A percentile compares a stretch with the other conserved stretches of the same genome.
These are phyloP conservation scores for Lordiphosa fenestrarum DNA, from an alignment of 2,888 invertebrate genomes.

Conservation along the genomic window DNA sequence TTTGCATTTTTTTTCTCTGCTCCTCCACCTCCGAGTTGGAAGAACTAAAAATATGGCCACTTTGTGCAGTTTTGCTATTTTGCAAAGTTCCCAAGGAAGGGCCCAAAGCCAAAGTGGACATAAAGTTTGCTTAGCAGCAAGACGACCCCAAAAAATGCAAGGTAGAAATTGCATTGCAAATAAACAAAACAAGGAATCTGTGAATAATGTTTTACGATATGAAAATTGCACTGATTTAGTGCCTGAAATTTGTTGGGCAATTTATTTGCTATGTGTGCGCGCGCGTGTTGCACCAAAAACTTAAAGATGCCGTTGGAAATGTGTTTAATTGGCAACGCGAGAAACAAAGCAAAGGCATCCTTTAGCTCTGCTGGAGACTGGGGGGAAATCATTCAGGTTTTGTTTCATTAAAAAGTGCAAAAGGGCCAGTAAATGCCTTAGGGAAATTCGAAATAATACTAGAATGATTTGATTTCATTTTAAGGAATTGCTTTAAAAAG, in stretches of 20 bases:
- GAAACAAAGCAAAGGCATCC: neutral
- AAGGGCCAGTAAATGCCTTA: no score
- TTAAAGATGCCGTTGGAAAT: slow-evolving; percentile 17
- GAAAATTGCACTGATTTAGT: slow-evolving; percentile 68
- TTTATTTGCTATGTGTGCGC: slow-evolving; percentile 34
- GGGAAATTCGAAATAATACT: no score
- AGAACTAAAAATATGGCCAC: slow-evolving; percentile 51
- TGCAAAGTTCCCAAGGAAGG: neutral
- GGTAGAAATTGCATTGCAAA: slow-evolving; percentile 45
- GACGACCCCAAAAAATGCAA: slow-evolving; percentile 19
- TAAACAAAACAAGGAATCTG: slow-evolving; percentile 57
- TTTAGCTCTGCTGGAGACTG: no score
- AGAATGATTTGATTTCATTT: no score
- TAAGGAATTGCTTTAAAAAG: no score
- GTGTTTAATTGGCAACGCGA: slow-evolving; percentile 9
- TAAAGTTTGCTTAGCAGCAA: slow-evolving; percentile 41
- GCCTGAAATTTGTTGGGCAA: slow-evolving; percentile 49
- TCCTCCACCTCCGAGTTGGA: slow-evolving; percentile 19
- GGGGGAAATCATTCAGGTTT: no score
- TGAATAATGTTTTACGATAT: slow-evolving; percentile 65
- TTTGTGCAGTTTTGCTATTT: slow-evolving; percentile 26
- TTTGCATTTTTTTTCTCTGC: slow-evolving; percentile 51
- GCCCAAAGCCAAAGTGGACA: slow-evolving; percentile 22
- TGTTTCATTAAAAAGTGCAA: no score
- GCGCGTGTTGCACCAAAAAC: slow-evolving; percentile 5